phyloP scores from a whole-genome alignment of 2,888 invertebrate genomes.

The Troides oblongomaculatus region DNA sequence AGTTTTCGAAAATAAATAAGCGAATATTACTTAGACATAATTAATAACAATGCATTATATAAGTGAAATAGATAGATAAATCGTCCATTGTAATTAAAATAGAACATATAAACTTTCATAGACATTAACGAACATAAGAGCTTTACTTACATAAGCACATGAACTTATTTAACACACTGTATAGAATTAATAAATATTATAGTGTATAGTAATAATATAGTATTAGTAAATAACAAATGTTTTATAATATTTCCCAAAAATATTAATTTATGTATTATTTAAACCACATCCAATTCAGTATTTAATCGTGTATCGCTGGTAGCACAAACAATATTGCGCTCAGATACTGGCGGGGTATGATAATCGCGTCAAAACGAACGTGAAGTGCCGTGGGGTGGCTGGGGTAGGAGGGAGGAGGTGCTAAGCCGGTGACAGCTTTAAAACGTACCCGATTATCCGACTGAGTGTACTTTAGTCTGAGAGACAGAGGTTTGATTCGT shows the following conservation, averaged over 20 bases:
- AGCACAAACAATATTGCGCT: conserved; percentile 73
- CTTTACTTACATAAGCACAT: too few relatives aligned
- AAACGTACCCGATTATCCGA: conserved; percentile 74
- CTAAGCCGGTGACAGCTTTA: conserved; percentile 76
- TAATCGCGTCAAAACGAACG: conserved; percentile 81
- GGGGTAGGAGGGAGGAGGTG: conserved; percentile 35
- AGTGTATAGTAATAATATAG: background rate
- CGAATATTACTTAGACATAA: too few relatives aligned
- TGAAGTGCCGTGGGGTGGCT: conserved; percentile 60
- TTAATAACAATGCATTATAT: too few relatives aligned
- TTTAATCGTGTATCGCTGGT: conserved; percentile 32
- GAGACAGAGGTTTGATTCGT: conserved; percentile 64
- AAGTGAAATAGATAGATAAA: too few relatives aligned
- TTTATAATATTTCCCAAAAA: background rate
- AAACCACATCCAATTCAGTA: conserved; percentile 42
- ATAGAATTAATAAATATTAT: too few relatives aligned
- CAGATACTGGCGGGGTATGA: conserved; percentile 76
- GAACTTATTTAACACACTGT: too few relatives aligned
- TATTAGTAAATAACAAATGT: too few relatives aligned
- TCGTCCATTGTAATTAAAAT: too few relatives aligned
- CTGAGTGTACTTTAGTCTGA: conserved; percentile 62
- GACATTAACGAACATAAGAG: too few relatives aligned
- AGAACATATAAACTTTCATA: too few relatives aligned
- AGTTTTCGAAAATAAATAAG: too few relatives aligned
- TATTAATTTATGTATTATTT: background rate